Conservation (phyloP, 2,888 invertebrate species). For the Cryptophagus acutangulus region DNA sequence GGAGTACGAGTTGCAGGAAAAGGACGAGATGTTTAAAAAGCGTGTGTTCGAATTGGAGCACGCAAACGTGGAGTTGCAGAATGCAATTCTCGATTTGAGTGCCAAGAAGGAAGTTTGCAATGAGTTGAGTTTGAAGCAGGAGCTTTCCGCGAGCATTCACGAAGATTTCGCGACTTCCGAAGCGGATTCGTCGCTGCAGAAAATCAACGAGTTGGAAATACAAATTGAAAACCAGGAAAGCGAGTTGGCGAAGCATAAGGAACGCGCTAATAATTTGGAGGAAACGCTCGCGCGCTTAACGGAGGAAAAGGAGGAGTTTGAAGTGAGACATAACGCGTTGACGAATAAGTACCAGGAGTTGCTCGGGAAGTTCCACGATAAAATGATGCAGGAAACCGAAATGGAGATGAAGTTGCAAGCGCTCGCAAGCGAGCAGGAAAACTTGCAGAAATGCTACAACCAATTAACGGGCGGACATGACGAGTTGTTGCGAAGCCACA, state of each 20-base stretch:
- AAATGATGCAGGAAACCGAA: constrained; percentile 59
- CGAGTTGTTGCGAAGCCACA: constrained; percentile 30
- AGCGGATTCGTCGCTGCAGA: constrained; percentile 53
- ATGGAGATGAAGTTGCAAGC: constrained; percentile 49
- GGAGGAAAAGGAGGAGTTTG: too few species aligned
- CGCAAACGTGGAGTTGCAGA: constrained; percentile 14
- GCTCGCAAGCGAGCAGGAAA: constrained; percentile 29
- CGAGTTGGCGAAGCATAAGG: constrained; percentile 61
- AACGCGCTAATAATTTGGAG: constrained; percentile 61
- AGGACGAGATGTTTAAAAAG: constrained; percentile 31
- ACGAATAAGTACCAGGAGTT: too few species aligned
- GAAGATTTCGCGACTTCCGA: constrained; percentile 25
- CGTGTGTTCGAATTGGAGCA: constrained; percentile 32
- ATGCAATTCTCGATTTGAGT: constrained; percentile 31
- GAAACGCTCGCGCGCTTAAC: constrained; percentile 48
- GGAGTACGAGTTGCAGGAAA: constrained; percentile 36
- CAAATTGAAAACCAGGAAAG: constrained; percentile 68
- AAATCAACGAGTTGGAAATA: constrained; percentile 68
- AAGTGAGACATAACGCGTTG: too few species aligned
- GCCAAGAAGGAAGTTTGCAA: constrained; percentile 18
- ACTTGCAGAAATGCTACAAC: constrained; percentile 57
- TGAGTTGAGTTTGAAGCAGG: constrained; percentile 34
- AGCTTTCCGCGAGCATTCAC: constrained; percentile 33
- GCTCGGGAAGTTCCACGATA: constrained; percentile 49
- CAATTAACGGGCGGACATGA: constrained; percentile 47